Conservation (phyloP, 1,140 invertebrate genomes). For the Aphis gossypii region DNA sequence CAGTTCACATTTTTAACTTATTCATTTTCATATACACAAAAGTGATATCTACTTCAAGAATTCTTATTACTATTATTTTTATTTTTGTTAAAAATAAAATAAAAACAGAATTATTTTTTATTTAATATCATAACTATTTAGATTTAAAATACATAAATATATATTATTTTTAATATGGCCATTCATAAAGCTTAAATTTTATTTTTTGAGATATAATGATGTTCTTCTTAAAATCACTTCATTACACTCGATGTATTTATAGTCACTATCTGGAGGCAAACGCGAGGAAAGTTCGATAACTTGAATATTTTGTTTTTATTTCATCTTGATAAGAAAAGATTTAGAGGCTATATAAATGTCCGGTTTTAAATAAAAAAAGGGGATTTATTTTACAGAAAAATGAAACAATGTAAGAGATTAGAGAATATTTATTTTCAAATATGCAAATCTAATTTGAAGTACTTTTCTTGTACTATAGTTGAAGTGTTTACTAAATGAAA, state of each 20-base stretch:
- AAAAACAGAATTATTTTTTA: not conserved
- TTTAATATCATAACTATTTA: not conserved
- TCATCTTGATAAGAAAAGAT: slow-evolving; percentile 38
- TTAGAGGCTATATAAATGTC: not conserved
- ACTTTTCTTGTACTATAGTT: not conserved
- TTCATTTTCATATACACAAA: not conserved
- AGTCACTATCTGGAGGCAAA: not conserved
- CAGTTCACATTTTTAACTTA: not conserved
- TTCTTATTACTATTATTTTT: not conserved
- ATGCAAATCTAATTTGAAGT: not conserved
- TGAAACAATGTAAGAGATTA: slow-evolving; percentile 11
- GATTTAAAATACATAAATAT: not conserved
- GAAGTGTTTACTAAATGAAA: too few relatives aligned
- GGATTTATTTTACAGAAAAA: slow-evolving; percentile 12
- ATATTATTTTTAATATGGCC: not conserved
- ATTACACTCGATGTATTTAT: slow-evolving; percentile 41
- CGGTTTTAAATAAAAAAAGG: not conserved
- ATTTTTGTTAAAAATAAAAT: not conserved
- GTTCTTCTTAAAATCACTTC: not conserved
- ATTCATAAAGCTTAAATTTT: not conserved
- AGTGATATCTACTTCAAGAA: not conserved
- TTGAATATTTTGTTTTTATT: slow-evolving; percentile 6
- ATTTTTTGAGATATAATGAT: not conserved
- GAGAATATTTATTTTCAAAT: not conserved
- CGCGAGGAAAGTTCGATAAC: slow-evolving; percentile 41